These are phyloP conservation scores for Semicossyphus pulcher DNA, from an alignment of 2,113 vertebrate species.

Conservation along the genomic window DNA sequence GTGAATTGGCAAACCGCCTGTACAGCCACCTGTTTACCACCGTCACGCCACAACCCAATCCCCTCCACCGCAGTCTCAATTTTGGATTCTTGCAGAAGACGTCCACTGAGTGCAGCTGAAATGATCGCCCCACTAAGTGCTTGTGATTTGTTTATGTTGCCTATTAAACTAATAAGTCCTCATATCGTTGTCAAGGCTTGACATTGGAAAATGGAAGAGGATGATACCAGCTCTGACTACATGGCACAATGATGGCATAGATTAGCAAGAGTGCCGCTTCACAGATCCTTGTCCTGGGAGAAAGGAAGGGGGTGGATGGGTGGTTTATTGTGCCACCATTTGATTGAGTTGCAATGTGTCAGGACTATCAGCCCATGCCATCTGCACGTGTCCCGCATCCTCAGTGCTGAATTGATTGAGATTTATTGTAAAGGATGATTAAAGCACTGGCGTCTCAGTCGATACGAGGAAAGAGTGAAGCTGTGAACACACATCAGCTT, in stretches of 20 bases:
- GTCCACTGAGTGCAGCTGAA: conserved; percentile 64
- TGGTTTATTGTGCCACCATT: conserved; percentile 54
- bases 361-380: conserved; percentile 73
- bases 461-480: conserved; percentile 49
- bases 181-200: conserved; percentile 66
- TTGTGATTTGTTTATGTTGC: conserved; percentile 79
- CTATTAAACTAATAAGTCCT: conserved; percentile 76
- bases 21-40: conserved; percentile 74
- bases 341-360: conserved; percentile 78
- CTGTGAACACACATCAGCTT: conserved; percentile 58
- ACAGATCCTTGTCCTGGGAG: conserved; percentile 62
- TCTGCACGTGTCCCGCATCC: conserved; percentile 72
- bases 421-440: conserved; percentile 78
- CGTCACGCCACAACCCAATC: conserved; percentile 37
- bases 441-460: conserved; percentile 64
- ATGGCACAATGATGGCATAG: conserved; percentile 61
- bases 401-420: conserved; percentile 70
- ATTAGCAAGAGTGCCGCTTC: conserved; percentile 70
- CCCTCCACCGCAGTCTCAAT: conserved; percentile 52
- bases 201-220: conserved; percentile 61
- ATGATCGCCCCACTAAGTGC: conserved; percentile 72
- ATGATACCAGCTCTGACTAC: conserved; percentile 65
- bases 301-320: not conserved
- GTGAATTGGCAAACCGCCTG: conserved; percentile 63
- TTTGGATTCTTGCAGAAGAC: conserved; percentile 56